phyloP scores from a whole-genome alignment of 2,113 vertebrate species.

The Mustela lutreola region DNA sequence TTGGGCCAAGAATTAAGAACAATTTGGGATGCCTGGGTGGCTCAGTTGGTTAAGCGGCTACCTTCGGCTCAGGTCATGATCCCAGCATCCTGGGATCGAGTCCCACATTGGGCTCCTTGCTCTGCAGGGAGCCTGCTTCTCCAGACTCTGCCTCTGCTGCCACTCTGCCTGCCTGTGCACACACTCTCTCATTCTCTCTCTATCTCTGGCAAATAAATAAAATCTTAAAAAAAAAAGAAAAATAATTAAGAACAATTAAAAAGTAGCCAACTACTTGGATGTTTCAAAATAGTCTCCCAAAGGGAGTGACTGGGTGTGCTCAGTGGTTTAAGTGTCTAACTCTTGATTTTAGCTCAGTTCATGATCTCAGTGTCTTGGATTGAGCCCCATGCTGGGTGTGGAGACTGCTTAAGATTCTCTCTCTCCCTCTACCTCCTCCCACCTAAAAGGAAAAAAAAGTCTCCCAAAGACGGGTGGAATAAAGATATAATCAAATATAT shows the following conservation, averaged over 20 bases:
- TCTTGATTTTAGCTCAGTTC: background rate
- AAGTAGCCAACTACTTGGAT: background rate
- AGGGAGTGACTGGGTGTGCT: background rate
- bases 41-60: no score
- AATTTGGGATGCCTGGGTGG: background rate
- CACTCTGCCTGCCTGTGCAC: no score
- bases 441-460: background rate
- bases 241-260: background rate
- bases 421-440: background rate
- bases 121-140: no score
- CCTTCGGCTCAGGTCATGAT: no score
- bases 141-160: no score
- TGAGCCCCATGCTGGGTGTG: background rate
- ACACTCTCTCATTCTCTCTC: no score
- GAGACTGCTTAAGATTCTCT: background rate
- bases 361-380: background rate
- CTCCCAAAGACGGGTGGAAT: background rate
- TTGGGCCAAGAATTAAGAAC: background rate
- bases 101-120: no score
- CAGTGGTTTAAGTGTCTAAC: background rate
- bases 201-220: no score
- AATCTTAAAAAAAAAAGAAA: no score
- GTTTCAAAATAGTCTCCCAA: conserved; percentile 34
- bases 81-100: no score
- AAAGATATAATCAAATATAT: background rate